Base-by-base conservation (phyloP, 2,797 vertebrate species). In the Bucorvus abyssinicus region DNA sequence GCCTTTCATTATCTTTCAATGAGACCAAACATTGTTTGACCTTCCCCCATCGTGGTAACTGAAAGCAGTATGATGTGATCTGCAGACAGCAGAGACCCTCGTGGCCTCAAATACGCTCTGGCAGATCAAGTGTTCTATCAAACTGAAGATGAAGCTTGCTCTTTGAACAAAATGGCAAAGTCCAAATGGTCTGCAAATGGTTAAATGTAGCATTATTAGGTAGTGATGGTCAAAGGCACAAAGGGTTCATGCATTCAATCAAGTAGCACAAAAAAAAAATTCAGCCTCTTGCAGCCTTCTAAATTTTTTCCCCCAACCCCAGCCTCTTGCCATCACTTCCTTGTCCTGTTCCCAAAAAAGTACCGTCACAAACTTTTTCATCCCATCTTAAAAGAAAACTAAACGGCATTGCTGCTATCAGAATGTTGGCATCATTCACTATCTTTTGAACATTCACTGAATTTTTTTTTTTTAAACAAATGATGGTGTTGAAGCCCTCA, bases 371-470 rank as follows among this genome's bases (percentile, higher is more conserved):
- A 98, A 98, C 97, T 97, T 98, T 98, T 97, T 97, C 97, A 98
- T 98, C 98, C 97, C 98, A 98, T 98, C 98, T 97, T 97, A 97
- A 98, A 98, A 94, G 94, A 98, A 98, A 97, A 98, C 96, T 93
- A 98, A 98, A 98, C 97, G 98, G 98, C 98, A 99, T 98, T 98
- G 98, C 98, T 99, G 99, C 98, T 98, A 98, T 98, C 98, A 98
- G 98, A 98, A 97, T 98, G 98, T 98, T 98, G 98, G 98, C 98
- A 98, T 98, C 98, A 98, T 98, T 99, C 98, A 82, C 94, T 97
- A 98, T 97, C 97, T 98, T 97, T 96, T 97, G 97, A 98, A 98
- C 97, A 97, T 97, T 98, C 97, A 97, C 90, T 98, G 97, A 97
- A 97, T 97, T 98, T 97, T 97, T 97, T 96, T 83, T 84, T 65